Evolutionary conservation across 2,888 invertebrate species (phyloP).

Genomic region (Eristalinus sepulchralis): DNA sequence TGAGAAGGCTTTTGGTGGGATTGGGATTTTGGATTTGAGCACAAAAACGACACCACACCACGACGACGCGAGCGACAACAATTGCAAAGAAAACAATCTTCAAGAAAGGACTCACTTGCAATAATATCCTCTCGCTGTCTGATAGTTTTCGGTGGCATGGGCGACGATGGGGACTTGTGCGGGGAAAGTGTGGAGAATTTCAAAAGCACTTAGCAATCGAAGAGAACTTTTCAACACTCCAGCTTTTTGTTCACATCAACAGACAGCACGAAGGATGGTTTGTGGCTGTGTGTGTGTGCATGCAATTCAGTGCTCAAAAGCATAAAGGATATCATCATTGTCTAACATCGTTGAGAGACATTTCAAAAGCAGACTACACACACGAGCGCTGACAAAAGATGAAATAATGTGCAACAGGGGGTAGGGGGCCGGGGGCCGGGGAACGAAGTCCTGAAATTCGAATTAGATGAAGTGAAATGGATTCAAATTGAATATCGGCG

Average conservation of each 20-base stretch:
- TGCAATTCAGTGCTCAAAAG: constrained; percentile 64
- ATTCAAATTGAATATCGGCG: constrained; percentile 49
- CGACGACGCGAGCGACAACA: constrained; percentile 21
- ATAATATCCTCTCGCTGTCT: constrained; percentile 1
- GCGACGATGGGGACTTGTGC: background rate
- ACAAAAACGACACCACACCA: constrained; percentile 12
- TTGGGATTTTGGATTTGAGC: constrained; percentile 18
- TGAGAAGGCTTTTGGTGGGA: constrained; percentile 50
- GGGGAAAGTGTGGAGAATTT: background rate
- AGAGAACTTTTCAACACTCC: constrained; percentile 40
- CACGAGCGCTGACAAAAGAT: background rate
- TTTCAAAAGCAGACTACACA: constrained; percentile 15
- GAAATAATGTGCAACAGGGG: constrained; percentile 24
- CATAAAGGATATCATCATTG: constrained; percentile 61
- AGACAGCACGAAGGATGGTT: background rate
- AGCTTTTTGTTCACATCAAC: constrained; percentile 27
- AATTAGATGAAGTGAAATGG: constrained; percentile 50
- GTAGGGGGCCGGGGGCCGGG: too few species aligned
- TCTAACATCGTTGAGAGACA: constrained; percentile 46
- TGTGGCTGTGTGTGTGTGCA: background rate
- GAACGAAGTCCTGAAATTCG: background rate
- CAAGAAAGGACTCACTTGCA: constrained; percentile 62
- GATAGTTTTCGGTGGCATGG: background rate
- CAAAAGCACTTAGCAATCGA: constrained; percentile 45
- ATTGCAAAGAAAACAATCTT: constrained; percentile 68